phyloP scores from a whole-genome alignment of 2,797 vertebrate species.

The Cynopterus sphinx region DNA sequence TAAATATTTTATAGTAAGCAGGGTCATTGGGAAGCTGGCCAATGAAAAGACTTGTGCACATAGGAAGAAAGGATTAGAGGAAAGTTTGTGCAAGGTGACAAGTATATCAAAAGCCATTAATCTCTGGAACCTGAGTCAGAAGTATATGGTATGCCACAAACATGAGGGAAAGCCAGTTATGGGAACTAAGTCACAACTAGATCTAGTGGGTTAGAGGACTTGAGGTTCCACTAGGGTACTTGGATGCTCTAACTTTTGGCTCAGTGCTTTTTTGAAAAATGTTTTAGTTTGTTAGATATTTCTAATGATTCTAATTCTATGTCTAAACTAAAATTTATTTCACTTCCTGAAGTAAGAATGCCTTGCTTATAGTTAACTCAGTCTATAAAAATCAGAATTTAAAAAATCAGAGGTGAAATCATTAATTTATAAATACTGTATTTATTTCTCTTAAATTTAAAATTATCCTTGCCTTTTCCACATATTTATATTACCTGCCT shows the following conservation, averaged over 20 bases:
- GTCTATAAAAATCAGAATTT: neutral
- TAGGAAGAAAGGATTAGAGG: neutral
- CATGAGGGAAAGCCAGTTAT: neutral
- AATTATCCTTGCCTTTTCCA: neutral
- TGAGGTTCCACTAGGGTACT: neutral
- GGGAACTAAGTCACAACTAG: neutral
- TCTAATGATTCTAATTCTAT: neutral
- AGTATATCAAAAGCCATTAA: neutral
- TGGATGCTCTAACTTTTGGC: neutral
- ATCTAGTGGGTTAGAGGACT: neutral
- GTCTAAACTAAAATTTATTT: slow-evolving; percentile 36
- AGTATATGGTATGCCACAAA: neutral
- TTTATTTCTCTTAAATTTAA: slow-evolving; percentile 44
- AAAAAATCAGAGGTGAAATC: slow-evolving; percentile 1
- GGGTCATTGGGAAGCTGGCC: neutral
- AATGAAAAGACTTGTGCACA: neutral
- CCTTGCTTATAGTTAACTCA: slow-evolving; percentile 23
- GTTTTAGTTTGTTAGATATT: slow-evolving; percentile 25
- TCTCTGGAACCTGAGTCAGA: neutral
- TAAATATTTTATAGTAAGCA: neutral
- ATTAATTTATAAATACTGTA: neutral
- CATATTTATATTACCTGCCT: neutral
- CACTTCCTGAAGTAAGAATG: neutral
- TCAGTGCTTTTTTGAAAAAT: neutral
- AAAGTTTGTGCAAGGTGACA: neutral